phyloP scores from a whole-genome alignment of 2,113 vertebrate species.

The Dissostichus mawsoni region DNA sequence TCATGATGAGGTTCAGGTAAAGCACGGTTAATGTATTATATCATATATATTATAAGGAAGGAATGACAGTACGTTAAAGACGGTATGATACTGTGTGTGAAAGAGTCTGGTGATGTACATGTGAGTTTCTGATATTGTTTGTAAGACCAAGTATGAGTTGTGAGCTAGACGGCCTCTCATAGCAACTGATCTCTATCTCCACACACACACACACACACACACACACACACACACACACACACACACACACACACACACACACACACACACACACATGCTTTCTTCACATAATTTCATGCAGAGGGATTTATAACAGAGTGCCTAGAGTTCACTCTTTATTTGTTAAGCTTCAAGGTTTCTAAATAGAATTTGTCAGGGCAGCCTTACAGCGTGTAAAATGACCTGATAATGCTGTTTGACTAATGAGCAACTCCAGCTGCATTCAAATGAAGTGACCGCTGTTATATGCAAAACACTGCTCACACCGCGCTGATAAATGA shows the following conservation, averaged over 20 bases:
- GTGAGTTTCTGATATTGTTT: too few relatives aligned
- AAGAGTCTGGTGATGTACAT: too few relatives aligned
- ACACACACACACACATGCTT: neutral
- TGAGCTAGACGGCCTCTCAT: too few relatives aligned
- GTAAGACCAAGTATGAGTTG: too few relatives aligned
- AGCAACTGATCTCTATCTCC: neutral
- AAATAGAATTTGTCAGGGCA: neutral
- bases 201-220: neutral
- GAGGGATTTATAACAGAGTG: slow-evolving; percentile 7
- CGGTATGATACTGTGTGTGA: too few relatives aligned
- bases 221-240: too few relatives aligned
- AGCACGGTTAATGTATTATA: too few relatives aligned
- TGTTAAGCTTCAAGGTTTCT: slow-evolving; percentile 8
- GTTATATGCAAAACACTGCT: slow-evolving; percentile 32
- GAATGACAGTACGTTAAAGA: too few relatives aligned
- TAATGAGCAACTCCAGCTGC: neutral
- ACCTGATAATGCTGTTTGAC: slow-evolving; percentile 16
- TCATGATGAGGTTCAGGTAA: too few relatives aligned
- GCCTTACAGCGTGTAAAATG: neutral
- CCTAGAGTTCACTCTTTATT: slow-evolving; percentile 19
- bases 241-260: neutral
- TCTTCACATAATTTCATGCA: neutral
- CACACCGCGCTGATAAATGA: slow-evolving; percentile 1
- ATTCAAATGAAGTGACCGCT: slow-evolving; percentile 24
- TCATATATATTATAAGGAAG: too few relatives aligned